Percentiles rank a stretch among this genome's conserved stretches.
These are phyloP conservation scores for Ictidomys tridecemlineatus DNA, from an alignment of 2,113 vertebrate genomes.

Conservation along the genomic window DNA sequence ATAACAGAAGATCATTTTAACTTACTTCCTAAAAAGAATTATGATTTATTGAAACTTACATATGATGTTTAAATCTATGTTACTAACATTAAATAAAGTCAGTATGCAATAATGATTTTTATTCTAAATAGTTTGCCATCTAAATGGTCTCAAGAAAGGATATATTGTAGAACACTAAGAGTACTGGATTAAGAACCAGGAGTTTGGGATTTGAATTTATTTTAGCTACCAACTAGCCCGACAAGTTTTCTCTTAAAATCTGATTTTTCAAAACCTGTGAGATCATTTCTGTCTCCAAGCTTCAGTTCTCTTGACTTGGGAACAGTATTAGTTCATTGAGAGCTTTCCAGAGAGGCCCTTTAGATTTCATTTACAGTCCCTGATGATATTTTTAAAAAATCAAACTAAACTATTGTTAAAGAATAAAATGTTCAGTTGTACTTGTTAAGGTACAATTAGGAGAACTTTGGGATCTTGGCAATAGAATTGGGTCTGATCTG, in stretches of 20 bases:
- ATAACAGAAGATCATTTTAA: background rate
- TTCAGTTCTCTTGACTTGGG: background rate
- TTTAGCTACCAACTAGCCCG: background rate
- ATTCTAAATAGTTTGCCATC: background rate
- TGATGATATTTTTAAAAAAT: constrained; percentile 16
- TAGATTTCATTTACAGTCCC: background rate
- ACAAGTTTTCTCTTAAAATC: constrained; percentile 10
- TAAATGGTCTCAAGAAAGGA: background rate
- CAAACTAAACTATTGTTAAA: constrained; percentile 4
- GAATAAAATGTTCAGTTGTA: background rate
- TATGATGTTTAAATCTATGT: background rate
- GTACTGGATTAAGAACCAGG: background rate
- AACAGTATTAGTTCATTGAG: background rate
- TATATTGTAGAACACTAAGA: background rate
- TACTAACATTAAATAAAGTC: background rate
- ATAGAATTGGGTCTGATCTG: background rate
- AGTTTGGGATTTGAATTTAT: constrained; percentile 33
- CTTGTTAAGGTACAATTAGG: background rate
- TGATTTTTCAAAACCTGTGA: constrained; percentile 34
- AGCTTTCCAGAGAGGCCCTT: background rate
- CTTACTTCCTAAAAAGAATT: background rate
- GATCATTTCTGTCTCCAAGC: background rate
- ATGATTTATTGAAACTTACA: constrained; percentile 12
- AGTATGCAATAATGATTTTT: background rate
- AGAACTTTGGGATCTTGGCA: background rate